Percentiles rank a stretch among this genome's conserved stretches.
These are phyloP conservation scores for Xenopus petersii DNA, from an alignment of 2,797 vertebrate species.

Conservation along the genomic window DNA sequence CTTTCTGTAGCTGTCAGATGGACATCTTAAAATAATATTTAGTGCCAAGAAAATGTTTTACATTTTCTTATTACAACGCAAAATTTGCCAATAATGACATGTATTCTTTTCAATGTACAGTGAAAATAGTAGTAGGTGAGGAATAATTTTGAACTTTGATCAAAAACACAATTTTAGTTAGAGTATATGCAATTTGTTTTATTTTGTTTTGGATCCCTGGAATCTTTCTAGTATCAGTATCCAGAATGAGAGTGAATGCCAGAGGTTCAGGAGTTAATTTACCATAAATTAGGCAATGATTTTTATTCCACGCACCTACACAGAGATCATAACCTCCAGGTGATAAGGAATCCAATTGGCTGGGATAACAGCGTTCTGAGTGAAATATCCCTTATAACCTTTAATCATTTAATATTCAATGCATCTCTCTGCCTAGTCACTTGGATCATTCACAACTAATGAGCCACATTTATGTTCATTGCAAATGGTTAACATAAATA, in stretches of 20 bases:
- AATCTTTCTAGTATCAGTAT: background rate
- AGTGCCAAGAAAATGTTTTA: too few species aligned
- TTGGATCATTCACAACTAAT: conserved; percentile 55
- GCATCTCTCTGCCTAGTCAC: conserved; percentile 26
- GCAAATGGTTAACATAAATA: conserved; percentile 58
- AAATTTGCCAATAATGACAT: too few species aligned
- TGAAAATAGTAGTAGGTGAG: too few species aligned
- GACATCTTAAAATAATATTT: too few species aligned
- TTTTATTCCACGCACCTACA: conserved; percentile 41
- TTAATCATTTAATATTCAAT: conserved; percentile 56
- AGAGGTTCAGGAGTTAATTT: conserved; percentile 11
- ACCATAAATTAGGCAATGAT: conserved; percentile 47
- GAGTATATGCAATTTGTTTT: too few species aligned
- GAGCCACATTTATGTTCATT: conserved; percentile 53
- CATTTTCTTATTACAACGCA: too few species aligned
- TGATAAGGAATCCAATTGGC: conserved; percentile 56
- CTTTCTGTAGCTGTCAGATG: too few species aligned
- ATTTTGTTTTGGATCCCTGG: too few species aligned
- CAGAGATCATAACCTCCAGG: conserved; percentile 42
- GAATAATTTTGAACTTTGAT: too few species aligned
- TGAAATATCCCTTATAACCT: conserved; percentile 53
- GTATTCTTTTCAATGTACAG: too few species aligned
- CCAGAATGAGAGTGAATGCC: background rate
- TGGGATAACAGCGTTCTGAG: conserved; percentile 44
- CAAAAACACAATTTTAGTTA: too few species aligned